Conservation (phyloP, 2,888 invertebrate genomes). For the Troides helena region DNA sequence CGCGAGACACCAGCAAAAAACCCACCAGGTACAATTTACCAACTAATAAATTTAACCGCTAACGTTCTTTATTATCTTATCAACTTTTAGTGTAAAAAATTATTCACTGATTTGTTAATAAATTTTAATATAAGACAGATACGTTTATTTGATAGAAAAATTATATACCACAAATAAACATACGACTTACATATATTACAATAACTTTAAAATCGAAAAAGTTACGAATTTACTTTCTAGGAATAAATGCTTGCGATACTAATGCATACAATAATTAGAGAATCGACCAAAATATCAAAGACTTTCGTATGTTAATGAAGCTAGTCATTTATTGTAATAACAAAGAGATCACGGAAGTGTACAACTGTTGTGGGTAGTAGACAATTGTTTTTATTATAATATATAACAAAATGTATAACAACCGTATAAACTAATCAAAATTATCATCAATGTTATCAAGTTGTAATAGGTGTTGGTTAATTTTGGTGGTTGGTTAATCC, state of each 20-base stretch:
- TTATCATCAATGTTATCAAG: too few species aligned
- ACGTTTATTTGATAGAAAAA: too few species aligned
- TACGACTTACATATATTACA: not conserved
- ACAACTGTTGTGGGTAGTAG: too few species aligned
- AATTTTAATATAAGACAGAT: not conserved
- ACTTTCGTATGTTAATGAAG: not conserved
- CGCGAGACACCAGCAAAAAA: constrained; percentile 24
- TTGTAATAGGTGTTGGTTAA: too few species aligned
- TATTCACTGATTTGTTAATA: not conserved
- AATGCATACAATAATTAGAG: too few species aligned
- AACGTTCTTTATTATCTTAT: not conserved
- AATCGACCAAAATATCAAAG: not conserved
- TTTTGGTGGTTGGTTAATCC: too few species aligned
- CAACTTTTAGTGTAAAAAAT: not conserved
- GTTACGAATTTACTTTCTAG: not conserved
- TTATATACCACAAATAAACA: too few species aligned
- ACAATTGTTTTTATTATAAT: too few species aligned
- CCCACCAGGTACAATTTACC: not conserved
- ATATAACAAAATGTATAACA: too few species aligned
- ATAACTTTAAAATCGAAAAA: not conserved
- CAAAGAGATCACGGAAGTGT: too few species aligned
- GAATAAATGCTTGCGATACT: not conserved
- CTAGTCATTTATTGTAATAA: too few species aligned
- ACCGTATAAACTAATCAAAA: too few species aligned
- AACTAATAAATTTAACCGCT: not conserved